Conservation (phyloP, 2,888 invertebrate species). For the Octodonta nipae region DNA sequence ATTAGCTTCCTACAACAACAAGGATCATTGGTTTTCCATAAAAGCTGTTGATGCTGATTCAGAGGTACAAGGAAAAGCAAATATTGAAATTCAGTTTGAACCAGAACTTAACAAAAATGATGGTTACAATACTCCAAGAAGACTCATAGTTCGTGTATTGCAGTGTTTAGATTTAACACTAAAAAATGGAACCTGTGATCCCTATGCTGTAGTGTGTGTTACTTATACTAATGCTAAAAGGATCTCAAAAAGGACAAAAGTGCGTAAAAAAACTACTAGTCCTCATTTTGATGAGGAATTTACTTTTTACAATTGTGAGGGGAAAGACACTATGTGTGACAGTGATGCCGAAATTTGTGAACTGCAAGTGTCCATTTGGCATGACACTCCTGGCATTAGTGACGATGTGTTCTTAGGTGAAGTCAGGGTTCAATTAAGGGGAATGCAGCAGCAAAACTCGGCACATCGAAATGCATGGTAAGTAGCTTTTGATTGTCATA, state of each 20-base stretch:
- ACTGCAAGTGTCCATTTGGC: slow-evolving; percentile 73
- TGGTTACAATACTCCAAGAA: slow-evolving; percentile 24
- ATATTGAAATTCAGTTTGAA: slow-evolving; percentile 64
- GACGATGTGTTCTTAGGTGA: slow-evolving; percentile 80
- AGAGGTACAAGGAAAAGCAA: slow-evolving; percentile 82
- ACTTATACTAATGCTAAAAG: slow-evolving; percentile 68
- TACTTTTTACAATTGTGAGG: slow-evolving; percentile 50
- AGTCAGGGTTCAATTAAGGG: slow-evolving; percentile 64
- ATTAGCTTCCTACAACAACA: slow-evolving; percentile 73
- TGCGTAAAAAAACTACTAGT: slow-evolving; percentile 78
- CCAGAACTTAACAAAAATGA: slow-evolving; percentile 39
- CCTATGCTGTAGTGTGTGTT: slow-evolving; percentile 65
- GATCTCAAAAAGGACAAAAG: slow-evolving; percentile 65
- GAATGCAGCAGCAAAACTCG: slow-evolving; percentile 49
- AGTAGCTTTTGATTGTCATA: too few species aligned
- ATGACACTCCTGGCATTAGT: slow-evolving; percentile 64
- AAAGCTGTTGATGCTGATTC: slow-evolving; percentile 77
- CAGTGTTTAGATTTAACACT: slow-evolving; percentile 81
- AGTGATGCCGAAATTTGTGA: slow-evolving; percentile 63
- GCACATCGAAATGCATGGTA: slow-evolving; percentile 63
- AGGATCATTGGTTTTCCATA: slow-evolving; percentile 85
- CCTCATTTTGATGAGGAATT: slow-evolving; percentile 82
- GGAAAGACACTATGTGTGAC: slow-evolving; percentile 19
- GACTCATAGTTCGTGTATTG: slow-evolving; percentile 52
- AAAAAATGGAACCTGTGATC: slow-evolving; percentile 83